Conservation (phyloP, 2,888 invertebrate species). For the Philereme transversata region DNA sequence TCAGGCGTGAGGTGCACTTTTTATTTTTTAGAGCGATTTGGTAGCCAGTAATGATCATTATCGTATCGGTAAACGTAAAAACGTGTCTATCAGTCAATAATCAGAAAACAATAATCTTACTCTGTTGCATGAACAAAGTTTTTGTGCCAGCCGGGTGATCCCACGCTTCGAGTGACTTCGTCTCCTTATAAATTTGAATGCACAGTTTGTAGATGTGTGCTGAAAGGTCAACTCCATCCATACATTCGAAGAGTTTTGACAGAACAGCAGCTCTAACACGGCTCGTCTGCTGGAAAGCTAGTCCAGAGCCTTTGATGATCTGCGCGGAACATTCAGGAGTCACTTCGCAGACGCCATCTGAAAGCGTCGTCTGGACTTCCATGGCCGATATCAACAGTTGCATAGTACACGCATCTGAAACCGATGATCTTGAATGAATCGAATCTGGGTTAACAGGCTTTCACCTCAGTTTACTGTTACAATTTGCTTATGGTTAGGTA, state of each 20-base stretch:
- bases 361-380: conserved; percentile 70
- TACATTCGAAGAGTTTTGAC: conserved; percentile 70
- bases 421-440: conserved; percentile 31
- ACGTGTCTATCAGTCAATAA: conserved; percentile 12
- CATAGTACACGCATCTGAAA: conserved; percentile 78
- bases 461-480: conserved; percentile 38
- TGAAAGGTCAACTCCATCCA: conserved; percentile 66
- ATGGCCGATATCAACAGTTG: conserved; percentile 75
- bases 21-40: conserved; percentile 13
- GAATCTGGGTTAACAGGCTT: conserved; percentile 45
- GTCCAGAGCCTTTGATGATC: conserved; percentile 68
- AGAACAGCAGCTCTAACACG: conserved; percentile 64
- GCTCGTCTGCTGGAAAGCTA: conserved; percentile 75
- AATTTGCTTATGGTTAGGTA: conserved; percentile 20
- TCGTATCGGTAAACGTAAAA: conserved; percentile 17
- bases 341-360: conserved; percentile 68
- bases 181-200: conserved; percentile 75
- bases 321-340: conserved; percentile 69
- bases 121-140: conserved; percentile 77
- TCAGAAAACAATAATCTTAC: conserved; percentile 46
- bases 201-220: conserved; percentile 76
- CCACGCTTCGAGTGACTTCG: conserved; percentile 76
- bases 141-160: conserved; percentile 72
- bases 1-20: conserved; percentile 19
- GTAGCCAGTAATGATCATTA: conserved; percentile 16